Conservation (phyloP, 2,888 invertebrate genomes). For the Deilephila porcellus region DNA sequence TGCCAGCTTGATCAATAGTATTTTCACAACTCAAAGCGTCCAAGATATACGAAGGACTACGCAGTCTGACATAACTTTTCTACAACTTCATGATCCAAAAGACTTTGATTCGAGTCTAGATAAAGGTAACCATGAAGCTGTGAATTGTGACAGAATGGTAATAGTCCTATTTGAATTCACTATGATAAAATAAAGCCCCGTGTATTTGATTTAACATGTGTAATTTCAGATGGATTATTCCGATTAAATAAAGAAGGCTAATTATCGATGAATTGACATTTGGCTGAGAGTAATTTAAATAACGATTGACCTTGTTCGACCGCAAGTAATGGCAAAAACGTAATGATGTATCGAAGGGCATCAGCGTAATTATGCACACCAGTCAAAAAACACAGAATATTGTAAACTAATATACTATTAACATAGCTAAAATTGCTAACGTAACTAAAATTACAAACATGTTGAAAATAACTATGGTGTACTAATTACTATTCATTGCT, state of each 20-base stretch:
- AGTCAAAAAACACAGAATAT: neutral
- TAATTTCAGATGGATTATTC: neutral
- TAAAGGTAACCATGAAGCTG: too few species aligned
- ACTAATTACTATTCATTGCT: too few species aligned
- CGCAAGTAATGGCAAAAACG: neutral
- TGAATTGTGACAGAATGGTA: too few species aligned
- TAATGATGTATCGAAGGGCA: constrained; percentile 7
- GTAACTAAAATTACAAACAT: too few species aligned
- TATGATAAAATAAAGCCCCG: neutral
- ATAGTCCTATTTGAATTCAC: too few species aligned
- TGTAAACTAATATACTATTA: neutral
- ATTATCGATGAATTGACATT: constrained; percentile 5
- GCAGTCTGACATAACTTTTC: too few species aligned
- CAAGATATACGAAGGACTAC: too few species aligned
- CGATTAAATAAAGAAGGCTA: neutral
- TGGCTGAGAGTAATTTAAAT: neutral
- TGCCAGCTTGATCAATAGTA: too few species aligned
- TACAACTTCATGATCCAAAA: too few species aligned
- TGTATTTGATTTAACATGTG: neutral
- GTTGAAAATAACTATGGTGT: too few species aligned
- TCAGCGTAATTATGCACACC: neutral
- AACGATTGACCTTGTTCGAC: constrained; percentile 7
- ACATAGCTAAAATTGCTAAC: neutral
- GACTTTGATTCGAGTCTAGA: too few species aligned
- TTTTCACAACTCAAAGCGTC: too few species aligned